Evolutionary conservation across 2,888 invertebrate genomes (phyloP).

Genomic region (Subacronicta megacephala): DNA sequence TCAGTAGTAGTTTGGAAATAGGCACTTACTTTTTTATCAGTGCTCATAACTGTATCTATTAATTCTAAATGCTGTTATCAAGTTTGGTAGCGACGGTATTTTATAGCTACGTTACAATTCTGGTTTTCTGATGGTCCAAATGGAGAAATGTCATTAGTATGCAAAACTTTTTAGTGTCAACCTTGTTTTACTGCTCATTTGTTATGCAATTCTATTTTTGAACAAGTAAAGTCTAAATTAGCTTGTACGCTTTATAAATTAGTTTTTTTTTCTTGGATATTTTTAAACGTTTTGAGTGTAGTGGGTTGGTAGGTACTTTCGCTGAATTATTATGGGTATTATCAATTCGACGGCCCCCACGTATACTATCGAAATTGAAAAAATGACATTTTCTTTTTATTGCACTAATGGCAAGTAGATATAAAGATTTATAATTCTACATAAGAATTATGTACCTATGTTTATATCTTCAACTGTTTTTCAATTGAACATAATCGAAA

Average conservation of each 20-base stretch:
- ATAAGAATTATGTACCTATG: too few species aligned
- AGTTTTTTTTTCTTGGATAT: slow-evolving; percentile 20
- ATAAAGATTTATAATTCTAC: too few species aligned
- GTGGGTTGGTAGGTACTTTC: too few species aligned
- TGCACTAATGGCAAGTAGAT: too few species aligned
- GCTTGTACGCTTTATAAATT: slow-evolving; percentile 2
- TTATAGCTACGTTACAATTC: slow-evolving; percentile 57
- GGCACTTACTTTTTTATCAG: slow-evolving; percentile 47
- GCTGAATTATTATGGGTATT: slow-evolving; percentile 49
- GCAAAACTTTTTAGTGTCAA: slow-evolving; percentile 54
- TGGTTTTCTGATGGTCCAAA: slow-evolving; percentile 58
- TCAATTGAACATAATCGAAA: too few species aligned
- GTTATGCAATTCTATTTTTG: neutral
- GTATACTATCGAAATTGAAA: too few species aligned
- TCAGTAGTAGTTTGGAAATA: slow-evolving; percentile 38
- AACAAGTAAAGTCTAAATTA: neutral
- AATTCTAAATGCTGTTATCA: slow-evolving; percentile 62
- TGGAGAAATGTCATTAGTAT: slow-evolving; percentile 64
- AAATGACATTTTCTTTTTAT: too few species aligned
- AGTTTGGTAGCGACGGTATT: slow-evolving; percentile 61
- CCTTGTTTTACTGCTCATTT: slow-evolving; percentile 8
- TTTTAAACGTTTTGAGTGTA: slow-evolving; percentile 24
- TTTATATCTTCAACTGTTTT: too few species aligned
- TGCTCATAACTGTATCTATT: slow-evolving; percentile 50
- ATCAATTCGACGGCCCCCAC: too few species aligned